Evolutionary conservation across 2,888 invertebrate genomes (phyloP).

Genomic region (Cheilosia soror): DNA sequence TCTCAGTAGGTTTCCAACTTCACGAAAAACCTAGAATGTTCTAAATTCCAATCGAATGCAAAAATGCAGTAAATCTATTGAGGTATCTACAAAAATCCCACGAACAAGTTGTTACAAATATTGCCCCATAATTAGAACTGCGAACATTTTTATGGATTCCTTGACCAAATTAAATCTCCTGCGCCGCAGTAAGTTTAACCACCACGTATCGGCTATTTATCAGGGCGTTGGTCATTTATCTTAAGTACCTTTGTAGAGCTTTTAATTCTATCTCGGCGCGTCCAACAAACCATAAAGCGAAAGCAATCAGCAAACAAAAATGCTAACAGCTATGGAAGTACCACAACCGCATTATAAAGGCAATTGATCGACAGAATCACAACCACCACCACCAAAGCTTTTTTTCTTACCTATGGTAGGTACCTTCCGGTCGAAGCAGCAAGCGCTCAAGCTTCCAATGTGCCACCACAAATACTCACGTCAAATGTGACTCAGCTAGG

Average conservation of each 20-base stretch:
- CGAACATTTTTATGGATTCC: too few relatives aligned
- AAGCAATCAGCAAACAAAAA: slow-evolving; percentile 45
- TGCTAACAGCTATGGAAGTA: slow-evolving; percentile 36
- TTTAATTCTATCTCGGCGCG: slow-evolving; percentile 31
- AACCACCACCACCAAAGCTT: slow-evolving; percentile 51
- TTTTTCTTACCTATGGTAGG: slow-evolving; percentile 7
- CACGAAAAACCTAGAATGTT: too few relatives aligned
- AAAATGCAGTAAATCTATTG: too few relatives aligned
- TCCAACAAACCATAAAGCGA: slow-evolving; percentile 24
- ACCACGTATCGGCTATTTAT: slow-evolving; percentile 1
- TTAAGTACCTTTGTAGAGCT: slow-evolving; percentile 18
- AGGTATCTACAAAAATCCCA: too few relatives aligned
- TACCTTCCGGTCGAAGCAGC: slow-evolving; percentile 55
- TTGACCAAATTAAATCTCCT: not conserved
- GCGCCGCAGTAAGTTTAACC: slow-evolving; percentile 7
- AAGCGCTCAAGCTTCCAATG: slow-evolving; percentile 36
- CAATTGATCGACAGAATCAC: slow-evolving; percentile 45
- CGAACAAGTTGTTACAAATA: too few relatives aligned
- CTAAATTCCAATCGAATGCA: too few relatives aligned
- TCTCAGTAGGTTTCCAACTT: too few relatives aligned
- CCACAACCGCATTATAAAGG: slow-evolving; percentile 40
- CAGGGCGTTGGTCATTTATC: slow-evolving; percentile 49
- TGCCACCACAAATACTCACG: slow-evolving; percentile 22
- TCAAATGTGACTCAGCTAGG: slow-evolving; percentile 56
- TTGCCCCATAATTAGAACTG: too few relatives aligned